A percentile compares a stretch with the other conserved stretches of the same genome.
Evolutionary conservation across 2,113 vertebrate genomes (phyloP).

Genomic region (Crotalus viridis): DNA sequence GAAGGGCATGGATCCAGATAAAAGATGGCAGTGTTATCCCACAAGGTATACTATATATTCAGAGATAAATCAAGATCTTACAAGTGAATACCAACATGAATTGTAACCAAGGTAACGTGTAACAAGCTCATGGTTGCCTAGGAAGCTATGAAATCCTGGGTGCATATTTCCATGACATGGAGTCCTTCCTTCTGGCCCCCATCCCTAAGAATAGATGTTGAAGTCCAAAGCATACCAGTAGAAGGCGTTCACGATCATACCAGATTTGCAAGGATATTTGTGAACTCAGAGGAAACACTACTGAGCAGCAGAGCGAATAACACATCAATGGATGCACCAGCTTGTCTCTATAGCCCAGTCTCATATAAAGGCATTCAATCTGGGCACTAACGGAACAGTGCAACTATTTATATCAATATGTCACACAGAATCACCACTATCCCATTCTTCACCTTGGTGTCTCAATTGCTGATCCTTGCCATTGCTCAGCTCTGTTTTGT

Average conservation of each 20-base stretch:
- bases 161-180: background rate
- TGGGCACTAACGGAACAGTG: background rate
- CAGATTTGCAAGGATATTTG: background rate
- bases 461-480: background rate
- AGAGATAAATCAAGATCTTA: background rate
- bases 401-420: background rate
- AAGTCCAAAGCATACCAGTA: background rate
- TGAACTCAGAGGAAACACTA: background rate
- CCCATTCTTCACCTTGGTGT: background rate
- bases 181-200: background rate
- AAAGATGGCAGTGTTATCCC: background rate
- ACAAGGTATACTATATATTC: background rate
- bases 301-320: background rate
- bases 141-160: background rate
- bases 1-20: background rate
- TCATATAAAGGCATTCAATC: background rate
- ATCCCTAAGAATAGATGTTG: background rate
- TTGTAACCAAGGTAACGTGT: background rate
- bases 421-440: background rate
- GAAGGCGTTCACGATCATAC: background rate
- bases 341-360: background rate
- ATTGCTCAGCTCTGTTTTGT: background rate
- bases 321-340: background rate
- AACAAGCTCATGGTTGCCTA: background rate
- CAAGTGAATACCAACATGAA: background rate